Evolutionary conservation across 2,797 vertebrate species (phyloP).

Genomic region (Poecilia wingei): DNA sequence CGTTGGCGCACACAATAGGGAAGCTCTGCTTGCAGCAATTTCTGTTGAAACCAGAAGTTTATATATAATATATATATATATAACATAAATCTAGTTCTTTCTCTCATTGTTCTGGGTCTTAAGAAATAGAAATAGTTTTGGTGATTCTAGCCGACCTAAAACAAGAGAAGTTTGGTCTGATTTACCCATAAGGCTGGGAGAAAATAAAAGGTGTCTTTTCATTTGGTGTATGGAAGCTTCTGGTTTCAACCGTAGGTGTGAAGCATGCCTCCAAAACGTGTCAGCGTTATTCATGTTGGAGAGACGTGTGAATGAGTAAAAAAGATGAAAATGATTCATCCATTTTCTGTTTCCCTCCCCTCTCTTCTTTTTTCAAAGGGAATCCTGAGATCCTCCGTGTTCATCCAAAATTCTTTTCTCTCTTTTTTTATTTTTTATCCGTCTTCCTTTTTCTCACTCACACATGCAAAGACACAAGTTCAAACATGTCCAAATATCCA

Average conservation of each 20-base stretch:
- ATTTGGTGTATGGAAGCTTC: neutral
- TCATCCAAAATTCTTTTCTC: slow-evolving; percentile 39
- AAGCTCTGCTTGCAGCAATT: neutral
- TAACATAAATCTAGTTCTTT: neutral
- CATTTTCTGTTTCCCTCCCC: slow-evolving; percentile 6
- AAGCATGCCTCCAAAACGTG: neutral
- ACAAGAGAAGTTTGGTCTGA: neutral
- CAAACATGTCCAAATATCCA: slow-evolving; percentile 30
- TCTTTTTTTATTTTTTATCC: slow-evolving; percentile 51
- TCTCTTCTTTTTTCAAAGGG: slow-evolving; percentile 48
- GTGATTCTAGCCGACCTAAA: neutral
- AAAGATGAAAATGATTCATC: slow-evolving; percentile 46
- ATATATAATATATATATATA: no score
- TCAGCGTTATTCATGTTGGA: slow-evolving; percentile 12
- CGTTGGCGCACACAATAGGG: neutral
- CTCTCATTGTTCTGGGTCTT: neutral
- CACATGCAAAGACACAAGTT: slow-evolving; percentile 15
- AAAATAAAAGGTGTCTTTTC: neutral
- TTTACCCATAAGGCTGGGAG: neutral
- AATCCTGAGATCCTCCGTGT: slow-evolving; percentile 42
- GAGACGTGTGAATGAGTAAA: slow-evolving; percentile 32
- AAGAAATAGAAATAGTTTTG: neutral
- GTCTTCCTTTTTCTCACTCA: neutral
- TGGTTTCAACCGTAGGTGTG: neutral
- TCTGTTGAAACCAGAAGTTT: no score